phyloP scores from a whole-genome alignment of 2,113 vertebrate genomes.

The Vulpes vulpes region DNA sequence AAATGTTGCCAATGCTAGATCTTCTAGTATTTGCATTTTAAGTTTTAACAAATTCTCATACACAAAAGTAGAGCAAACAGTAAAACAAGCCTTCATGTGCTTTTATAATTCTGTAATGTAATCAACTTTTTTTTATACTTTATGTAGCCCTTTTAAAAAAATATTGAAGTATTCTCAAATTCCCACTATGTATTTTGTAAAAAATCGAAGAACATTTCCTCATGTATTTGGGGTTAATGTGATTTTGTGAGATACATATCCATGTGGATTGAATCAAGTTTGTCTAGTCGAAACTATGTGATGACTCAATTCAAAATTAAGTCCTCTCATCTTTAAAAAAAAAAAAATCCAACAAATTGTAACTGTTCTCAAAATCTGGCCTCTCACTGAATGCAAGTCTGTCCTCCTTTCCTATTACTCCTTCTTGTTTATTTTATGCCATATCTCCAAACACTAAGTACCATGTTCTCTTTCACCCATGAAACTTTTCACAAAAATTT shows the following conservation, averaged over 20 bases:
- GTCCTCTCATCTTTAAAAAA: neutral
- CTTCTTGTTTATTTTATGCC: neutral
- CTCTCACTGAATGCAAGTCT: neutral
- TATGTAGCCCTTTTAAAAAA: neutral
- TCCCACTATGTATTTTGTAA: neutral
- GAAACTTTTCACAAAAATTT: neutral
- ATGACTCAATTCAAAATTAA: neutral
- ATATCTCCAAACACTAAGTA: neutral
- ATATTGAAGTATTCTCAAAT: slow-evolving; percentile 10
- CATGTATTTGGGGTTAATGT: neutral
- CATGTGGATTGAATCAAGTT: neutral
- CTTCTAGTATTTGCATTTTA: neutral
- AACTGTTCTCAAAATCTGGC: neutral
- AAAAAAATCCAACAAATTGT: neutral
- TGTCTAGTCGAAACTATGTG: neutral
- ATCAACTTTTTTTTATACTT: neutral
- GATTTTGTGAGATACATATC: neutral
- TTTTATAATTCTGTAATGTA: neutral
- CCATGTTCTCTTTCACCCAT: neutral
- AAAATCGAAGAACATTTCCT: neutral
- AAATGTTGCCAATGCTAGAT: neutral
- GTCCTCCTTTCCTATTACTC: neutral
- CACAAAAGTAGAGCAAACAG: neutral
- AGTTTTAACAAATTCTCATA: neutral
- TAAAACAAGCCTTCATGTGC: neutral